Conservation (phyloP, 2,113 vertebrate genomes). For the Tichodroma muraria region DNA sequence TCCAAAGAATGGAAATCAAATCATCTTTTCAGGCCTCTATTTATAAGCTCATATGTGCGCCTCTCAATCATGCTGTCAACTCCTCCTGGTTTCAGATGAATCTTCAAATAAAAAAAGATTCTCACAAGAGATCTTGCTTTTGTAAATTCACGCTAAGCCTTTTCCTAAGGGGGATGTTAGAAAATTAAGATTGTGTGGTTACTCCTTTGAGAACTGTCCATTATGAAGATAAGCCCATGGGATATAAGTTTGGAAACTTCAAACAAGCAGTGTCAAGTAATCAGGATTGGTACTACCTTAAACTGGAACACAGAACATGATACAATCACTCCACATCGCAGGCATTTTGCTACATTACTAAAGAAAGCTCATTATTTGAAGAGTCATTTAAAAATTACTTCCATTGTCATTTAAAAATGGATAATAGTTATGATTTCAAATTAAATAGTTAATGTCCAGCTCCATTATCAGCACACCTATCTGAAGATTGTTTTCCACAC, state of each 20-base stretch:
- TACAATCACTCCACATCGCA: neutral
- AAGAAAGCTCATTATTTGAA: neutral
- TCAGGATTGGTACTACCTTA: neutral
- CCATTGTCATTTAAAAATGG: neutral
- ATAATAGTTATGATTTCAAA: neutral
- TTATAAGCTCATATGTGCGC: neutral
- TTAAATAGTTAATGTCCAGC: neutral
- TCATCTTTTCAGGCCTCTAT: constrained; percentile 20
- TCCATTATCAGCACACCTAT: neutral
- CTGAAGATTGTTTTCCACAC: neutral
- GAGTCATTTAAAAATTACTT: neutral
- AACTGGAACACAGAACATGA: neutral
- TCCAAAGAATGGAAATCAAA: constrained; percentile 42
- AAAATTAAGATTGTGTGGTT: neutral
- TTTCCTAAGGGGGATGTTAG: neutral
- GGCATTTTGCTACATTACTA: neutral
- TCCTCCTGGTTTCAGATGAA: constrained; percentile 2
- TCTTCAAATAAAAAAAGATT: neutral
- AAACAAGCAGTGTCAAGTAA: neutral
- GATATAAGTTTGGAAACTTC: neutral
- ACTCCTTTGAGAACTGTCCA: neutral
- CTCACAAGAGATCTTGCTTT: neutral
- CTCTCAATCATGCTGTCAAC: neutral
- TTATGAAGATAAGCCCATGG: neutral
- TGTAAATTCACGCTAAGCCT: neutral